A percentile compares a stretch with the other conserved stretches of the same genome.
phyloP scores from a whole-genome alignment of 2,888 invertebrate genomes.

The Chironomus tentans region DNA sequence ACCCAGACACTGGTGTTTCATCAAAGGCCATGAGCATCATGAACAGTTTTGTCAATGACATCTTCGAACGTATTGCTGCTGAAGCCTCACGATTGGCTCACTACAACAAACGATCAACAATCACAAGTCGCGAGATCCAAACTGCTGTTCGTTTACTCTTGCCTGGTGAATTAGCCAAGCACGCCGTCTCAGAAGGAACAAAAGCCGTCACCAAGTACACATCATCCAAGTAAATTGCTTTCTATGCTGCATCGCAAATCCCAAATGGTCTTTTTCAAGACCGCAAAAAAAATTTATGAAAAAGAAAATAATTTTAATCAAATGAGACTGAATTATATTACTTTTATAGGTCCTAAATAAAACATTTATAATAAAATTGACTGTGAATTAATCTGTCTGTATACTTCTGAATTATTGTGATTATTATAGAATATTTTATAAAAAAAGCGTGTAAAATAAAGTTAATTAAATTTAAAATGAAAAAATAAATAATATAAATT shows the following conservation, averaged over 20 bases:
- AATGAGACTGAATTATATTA: too few relatives aligned
- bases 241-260: neutral
- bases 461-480: too few relatives aligned
- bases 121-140: slow-evolving; percentile 60
- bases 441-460: too few relatives aligned
- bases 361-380: too few relatives aligned
- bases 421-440: too few relatives aligned
- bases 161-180: slow-evolving; percentile 49
- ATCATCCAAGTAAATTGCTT: slow-evolving; percentile 35
- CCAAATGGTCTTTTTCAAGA: slow-evolving; percentile 27
- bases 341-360: too few relatives aligned
- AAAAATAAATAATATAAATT: too few relatives aligned
- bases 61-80: slow-evolving; percentile 59
- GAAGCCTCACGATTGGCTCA: slow-evolving; percentile 56
- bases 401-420: too few relatives aligned
- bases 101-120: slow-evolving; percentile 54
- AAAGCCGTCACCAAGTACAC: neutral
- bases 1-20: slow-evolving; percentile 57
- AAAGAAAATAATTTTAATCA: neutral
- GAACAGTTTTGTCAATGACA: slow-evolving; percentile 59
- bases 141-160: slow-evolving; percentile 42
- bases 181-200: neutral
- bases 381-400: too few relatives aligned
- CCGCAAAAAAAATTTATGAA: slow-evolving; percentile 29
- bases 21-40: slow-evolving; percentile 30